Conservation (phyloP, 2,113 vertebrate species). For the Craseonycteris thonglongyai region DNA sequence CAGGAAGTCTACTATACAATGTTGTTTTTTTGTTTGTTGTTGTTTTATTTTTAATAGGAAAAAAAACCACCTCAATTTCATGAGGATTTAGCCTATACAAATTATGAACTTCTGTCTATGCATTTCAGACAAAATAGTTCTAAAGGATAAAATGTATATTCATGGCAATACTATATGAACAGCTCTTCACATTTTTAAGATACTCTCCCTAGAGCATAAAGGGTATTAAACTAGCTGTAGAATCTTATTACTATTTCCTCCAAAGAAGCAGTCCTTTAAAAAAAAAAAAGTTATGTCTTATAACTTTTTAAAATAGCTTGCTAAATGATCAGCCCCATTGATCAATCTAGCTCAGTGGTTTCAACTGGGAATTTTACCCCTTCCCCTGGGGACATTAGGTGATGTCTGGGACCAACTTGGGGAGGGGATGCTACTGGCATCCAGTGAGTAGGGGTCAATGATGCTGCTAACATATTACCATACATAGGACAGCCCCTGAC, state of each 20-base stretch:
- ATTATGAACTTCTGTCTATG: not conserved
- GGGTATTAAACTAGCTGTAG: not conserved
- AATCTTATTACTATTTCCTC: slow-evolving; percentile 15
- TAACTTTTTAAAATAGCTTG: not conserved
- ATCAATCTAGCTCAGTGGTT: not conserved
- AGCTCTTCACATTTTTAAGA: not conserved
- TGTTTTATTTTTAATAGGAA: not conserved
- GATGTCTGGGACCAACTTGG: not conserved
- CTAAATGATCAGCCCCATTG: not conserved
- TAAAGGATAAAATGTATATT: not conserved
- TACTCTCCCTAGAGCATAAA: not conserved
- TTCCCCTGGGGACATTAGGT: not conserved
- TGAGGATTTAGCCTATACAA: not conserved
- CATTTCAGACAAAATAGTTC: slow-evolving; percentile 12
- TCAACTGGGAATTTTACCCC: not conserved
- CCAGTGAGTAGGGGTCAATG: not conserved
- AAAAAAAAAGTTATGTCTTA: not conserved
- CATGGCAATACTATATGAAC: not conserved
- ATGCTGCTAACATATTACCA: not conserved
- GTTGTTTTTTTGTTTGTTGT: not conserved
- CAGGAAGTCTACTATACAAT: not conserved
- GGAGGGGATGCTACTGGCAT: not conserved
- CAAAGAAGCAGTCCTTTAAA: not conserved
- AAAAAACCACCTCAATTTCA: not conserved
- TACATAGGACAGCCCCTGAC: not conserved